Conservation (phyloP, 53 echinoderm and acorn worm species). For the Patiria pectinifera region DNA sequence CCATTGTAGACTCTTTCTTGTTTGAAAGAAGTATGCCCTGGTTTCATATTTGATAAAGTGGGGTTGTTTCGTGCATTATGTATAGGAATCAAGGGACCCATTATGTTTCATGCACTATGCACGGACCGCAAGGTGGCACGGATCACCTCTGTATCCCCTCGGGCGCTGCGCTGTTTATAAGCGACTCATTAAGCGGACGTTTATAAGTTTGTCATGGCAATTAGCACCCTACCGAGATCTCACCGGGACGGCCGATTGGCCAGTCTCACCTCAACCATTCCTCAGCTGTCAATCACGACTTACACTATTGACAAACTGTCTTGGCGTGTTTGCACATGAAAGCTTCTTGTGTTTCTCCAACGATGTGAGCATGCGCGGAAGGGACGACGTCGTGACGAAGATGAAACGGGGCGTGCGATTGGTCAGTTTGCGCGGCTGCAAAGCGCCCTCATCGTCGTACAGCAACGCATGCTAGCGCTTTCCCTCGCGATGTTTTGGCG, state of each 20-base stretch:
- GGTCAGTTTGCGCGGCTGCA: no score
- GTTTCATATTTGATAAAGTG: no score
- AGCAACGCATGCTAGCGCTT: neutral
- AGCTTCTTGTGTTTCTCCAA: no score
- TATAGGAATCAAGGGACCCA: neutral
- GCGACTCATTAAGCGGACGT: slow-evolving; percentile 20
- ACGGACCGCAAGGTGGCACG: neutral
- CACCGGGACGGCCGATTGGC: neutral
- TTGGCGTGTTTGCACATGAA: no score
- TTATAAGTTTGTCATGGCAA: slow-evolving; percentile 30
- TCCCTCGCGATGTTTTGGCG: neutral
- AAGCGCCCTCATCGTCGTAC: no score
- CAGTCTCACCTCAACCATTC: neutral
- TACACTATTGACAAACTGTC: neutral
- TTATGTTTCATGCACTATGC: neutral
- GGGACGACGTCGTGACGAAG: neutral
- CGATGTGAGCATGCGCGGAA: neutral
- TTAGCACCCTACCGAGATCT: slow-evolving; percentile 31
- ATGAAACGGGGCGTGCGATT: no score
- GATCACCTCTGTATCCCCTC: neutral
- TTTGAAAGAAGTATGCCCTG: no score
- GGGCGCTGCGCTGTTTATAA: slow-evolving; percentile 15
- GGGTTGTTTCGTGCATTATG: no score
- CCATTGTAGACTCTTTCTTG: no score
- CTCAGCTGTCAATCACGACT: neutral